Evolutionary conservation across 2,113 vertebrate genomes (phyloP).

Genomic region (Sebastes schlegelii): DNA sequence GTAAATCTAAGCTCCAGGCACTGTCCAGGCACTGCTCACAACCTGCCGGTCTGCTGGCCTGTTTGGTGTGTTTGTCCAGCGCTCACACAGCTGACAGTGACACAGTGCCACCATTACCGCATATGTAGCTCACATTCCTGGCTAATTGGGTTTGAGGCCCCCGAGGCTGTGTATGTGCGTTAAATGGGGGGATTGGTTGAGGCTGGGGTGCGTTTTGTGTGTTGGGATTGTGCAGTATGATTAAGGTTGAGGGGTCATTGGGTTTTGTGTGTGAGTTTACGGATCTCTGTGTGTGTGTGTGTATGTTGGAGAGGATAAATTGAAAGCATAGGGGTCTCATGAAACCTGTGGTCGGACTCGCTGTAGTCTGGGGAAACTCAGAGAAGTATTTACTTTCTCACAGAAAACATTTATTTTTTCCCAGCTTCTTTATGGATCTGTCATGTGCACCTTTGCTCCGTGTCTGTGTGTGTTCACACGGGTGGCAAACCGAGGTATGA

Average conservation of each 20-base stretch:
- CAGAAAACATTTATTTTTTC: constrained; percentile 15
- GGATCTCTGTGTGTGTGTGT: background rate
- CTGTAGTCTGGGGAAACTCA: constrained; percentile 9
- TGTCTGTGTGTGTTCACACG: constrained; percentile 13
- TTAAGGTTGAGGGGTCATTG: constrained; percentile 56
- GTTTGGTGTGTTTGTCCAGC: constrained; percentile 49
- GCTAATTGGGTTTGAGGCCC: constrained; percentile 69
- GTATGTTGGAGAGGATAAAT: background rate
- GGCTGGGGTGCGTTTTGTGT: constrained; percentile 12
- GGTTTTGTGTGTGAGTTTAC: constrained; percentile 25
- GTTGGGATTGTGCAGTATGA: constrained; percentile 29
- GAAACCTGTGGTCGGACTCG: constrained; percentile 4
- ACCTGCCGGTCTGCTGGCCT: background rate
- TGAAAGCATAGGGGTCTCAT: constrained; percentile 8
- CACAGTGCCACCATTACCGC: constrained; percentile 61
- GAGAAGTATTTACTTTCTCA: background rate
- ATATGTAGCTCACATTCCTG: constrained; percentile 63
- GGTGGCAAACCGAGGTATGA: constrained; percentile 22
- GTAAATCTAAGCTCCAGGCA: background rate
- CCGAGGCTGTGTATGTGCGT: constrained; percentile 32
- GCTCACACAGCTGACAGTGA: constrained; percentile 59
- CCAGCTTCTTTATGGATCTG: constrained; percentile 3
- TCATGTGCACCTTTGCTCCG: constrained; percentile 13
- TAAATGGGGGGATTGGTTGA: constrained; percentile 33
- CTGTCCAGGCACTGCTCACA: background rate